Base-by-base conservation (phyloP, 2,888 invertebrate genomes). In the Idaea dimidiata region DNA sequence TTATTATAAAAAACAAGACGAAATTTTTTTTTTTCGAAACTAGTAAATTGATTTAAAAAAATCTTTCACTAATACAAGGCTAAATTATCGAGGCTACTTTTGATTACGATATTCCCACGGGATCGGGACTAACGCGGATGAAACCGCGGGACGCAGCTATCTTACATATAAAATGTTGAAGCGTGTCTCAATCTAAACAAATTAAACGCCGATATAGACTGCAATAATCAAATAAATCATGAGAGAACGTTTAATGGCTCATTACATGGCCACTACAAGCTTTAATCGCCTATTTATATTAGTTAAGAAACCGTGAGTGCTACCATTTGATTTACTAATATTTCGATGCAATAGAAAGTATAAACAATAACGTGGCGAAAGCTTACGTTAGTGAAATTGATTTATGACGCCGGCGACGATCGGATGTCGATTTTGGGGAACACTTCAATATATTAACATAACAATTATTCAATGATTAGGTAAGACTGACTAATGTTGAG, bases 301-400 rank as follows among this genome's bases (percentile, higher is more conserved):
- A 77, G 80, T 83, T 82, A 86, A 79, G 83, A 84, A 85, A 81
- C 79, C 78, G 78, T 82, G 80, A 84, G 84, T 84, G 83, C 82
- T 86, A 85, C 83, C 81, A 85, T 87, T 88, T 83, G 84, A 84
- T 83, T 82, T 76, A 84, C 80, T 84, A 87, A 86, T 85, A 60
- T 64, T 17, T 63, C 66, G 66, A 31, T 70, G 78, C 79, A 84
- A 84, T 91, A 91, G 91, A 92, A 92, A 91, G 92, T 91, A 87
- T 87, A 88, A 90, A 92, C 91, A 92, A 91, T 91, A 89, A 88
- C 78, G 78, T 78, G 79, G 91, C 89, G 92, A 91, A 91, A 91
- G 91, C 85, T 83, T 79, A 81, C 80, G 79, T 74, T 76, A 78
- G 91, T 84, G 92, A 91, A 91, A 91, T 91, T 92, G 91, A 92